Base-by-base conservation (phyloP, 2,113 vertebrate species). In the Xenopus borealis region DNA sequence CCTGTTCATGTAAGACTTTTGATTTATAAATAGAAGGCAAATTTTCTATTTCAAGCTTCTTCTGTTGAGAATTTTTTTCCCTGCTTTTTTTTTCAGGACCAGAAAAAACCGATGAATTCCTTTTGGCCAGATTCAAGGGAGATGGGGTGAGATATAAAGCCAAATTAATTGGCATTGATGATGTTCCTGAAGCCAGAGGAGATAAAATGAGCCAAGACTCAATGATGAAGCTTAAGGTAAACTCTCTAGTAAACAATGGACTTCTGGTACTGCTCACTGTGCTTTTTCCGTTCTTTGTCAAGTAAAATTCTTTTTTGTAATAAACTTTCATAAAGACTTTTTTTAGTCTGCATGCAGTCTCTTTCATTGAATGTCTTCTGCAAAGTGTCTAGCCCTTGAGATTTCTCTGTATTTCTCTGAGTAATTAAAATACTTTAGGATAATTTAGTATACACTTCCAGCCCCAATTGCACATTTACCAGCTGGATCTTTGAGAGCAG, bases 151-250 rank as follows among this genome's bases (percentile, higher is more conserved):
- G 91, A 82, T 98, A 98, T 84, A 98, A 98, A 82, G 97, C 94
- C 82, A 99, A 99, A 79, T 82, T 99, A 10, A 99, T 99, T 9
- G 97, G 97, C 11, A 86, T 98, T 23, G 96, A 98, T 79, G 95
- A 98, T 53, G 94, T 99, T 16, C 85, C 93, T 0, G 94, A 96
- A 65, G 92, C 96, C 79, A 88, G 95, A 85, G 97, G 96, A 66
- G 96, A 99, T 80, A 97, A 98, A 87, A 98, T 99, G 96, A 94
- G 94, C 83, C 97, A 99, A 76, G 96, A 99, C 85, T 97, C 97
- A 61, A 98, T 99, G 97, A 98, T 99, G 97, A 99, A 98, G 72
- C 89, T 99, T 0, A 99, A 98, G 95, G 97, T 98, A 88, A 85
- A 64, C 10, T 27, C 16, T 4, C 19, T 7, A 40, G 50, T 7